Base-by-base conservation (phyloP, 2,113 vertebrate genomes). In the Apistogramma diplotaenia region DNA sequence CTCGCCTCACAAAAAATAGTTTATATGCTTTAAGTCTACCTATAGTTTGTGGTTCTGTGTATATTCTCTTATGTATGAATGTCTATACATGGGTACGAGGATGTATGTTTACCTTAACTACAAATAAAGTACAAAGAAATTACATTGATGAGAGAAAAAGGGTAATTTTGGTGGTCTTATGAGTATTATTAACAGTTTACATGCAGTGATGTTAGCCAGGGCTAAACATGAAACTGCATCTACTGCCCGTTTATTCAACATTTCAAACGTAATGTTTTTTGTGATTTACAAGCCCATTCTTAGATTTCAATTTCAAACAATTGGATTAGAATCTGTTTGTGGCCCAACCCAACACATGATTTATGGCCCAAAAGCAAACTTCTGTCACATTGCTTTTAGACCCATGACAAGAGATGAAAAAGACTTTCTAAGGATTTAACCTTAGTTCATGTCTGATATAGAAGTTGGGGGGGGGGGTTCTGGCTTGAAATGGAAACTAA, bases 401-500 rank as follows among this genome's bases (percentile, higher is more conserved):
- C 51, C 70, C 81, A 72, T 85, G 70, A 88, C 74, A 86, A 86
- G 86, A 90, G 85, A 78, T 71, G 46, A 86, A 88, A 89, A 61
- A 79, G 72, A 65, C 43, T 85, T 85, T 81, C 49, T 59, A 70
- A 76, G 87, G 91, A 78, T 87, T 91, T 92, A 89, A 87, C 84
- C 84, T 82, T 27, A 82, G 77, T 81, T 85, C 82, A 82, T 85
- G 76, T 85, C 49, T 18, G 12, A 79, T 84, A 79, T 46, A 78
- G 75, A 57, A 78, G 79, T 53, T 60, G 81, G 85, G 78, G 88
- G 84, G 83, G 43, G 82, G 80, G 40, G 65, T 18, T 54, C 37
- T 53, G 58, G 62, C 55, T 84, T 91, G 87, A 90, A 92, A 93
- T 93, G 88, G 90, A 93, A 94, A 89, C 90, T 92, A 94, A 94